Evolutionary conservation across 1,140 invertebrate species (phyloP).

Genomic region (Polyergus mexicanus): DNA sequence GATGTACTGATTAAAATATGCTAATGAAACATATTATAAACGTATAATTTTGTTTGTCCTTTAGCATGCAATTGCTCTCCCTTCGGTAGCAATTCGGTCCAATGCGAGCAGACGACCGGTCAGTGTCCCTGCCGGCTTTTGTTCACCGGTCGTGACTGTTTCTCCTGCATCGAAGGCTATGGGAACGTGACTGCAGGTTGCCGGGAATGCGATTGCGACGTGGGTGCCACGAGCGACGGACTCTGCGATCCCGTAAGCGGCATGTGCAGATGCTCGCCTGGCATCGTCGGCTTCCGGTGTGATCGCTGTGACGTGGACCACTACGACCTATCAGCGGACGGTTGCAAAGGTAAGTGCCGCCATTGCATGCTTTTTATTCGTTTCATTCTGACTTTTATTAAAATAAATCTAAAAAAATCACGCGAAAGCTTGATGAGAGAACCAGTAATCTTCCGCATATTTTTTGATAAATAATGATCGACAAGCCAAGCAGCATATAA

Average conservation of each 20-base stretch:
- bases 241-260: conserved; percentile 91
- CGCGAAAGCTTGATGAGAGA: background rate
- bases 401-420: background rate
- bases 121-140: conserved; percentile 90
- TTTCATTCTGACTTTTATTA: background rate
- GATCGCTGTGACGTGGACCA: conserved; percentile 91
- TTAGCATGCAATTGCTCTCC: conserved; percentile 92
- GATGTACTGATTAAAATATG: background rate
- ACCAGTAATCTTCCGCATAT: background rate
- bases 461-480: background rate
- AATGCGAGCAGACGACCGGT: conserved; percentile 92
- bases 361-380: background rate
- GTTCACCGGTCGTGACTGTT: conserved; percentile 83
- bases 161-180: conserved; percentile 85
- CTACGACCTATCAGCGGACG: conserved; percentile 91
- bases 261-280: conserved; percentile 89
- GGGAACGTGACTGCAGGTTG: conserved; percentile 91
- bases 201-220: conserved; percentile 90
- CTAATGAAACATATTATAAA: background rate
- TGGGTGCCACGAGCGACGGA: conserved; percentile 92
- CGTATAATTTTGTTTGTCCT: conserved; percentile 51
- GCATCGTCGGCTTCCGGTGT: conserved; percentile 93
- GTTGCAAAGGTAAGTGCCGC: conserved; percentile 91
- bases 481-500: background rate
- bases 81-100: conserved; percentile 89